Base-by-base conservation (phyloP, 2,113 vertebrate genomes). In the Scomber scombrus region DNA sequence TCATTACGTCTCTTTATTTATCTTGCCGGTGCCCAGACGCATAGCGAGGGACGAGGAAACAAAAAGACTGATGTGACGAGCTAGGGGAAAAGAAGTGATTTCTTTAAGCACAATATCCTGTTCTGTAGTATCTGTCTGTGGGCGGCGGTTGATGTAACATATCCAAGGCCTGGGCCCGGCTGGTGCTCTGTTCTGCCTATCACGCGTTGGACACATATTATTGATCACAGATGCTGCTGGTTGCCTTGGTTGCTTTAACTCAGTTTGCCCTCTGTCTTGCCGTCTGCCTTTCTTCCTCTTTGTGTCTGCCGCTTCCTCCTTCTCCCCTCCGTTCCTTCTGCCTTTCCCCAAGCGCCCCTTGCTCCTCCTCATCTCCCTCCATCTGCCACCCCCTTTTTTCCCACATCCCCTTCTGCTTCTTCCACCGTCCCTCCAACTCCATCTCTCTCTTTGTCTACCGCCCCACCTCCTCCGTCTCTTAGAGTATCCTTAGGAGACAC, bases 1-100 rank as follows among this genome's bases (percentile, higher is more conserved):
- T 94, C 92, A 94, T 95, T 93, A 91, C 82, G 46, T 88, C 75
- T 83, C 86, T 82, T 85, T 93, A 92, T 94, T 94, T 92, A 85
- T 90, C 90, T 90, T 92, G 71, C 80, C 54, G 16, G 60, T 47
- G 18, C 60, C 69, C 61, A 81, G 76, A 73, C 68, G 19, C 19
- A 21, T 29, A 43, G 45, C n/a, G 26, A 74, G 9, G 56, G 46
- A 78, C 3, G 31, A 43, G 61, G 40, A 66, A 56, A 73, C 66
- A 55, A 19, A 67, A 65, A 82, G 78, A 80, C 34, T 13, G 65
- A 69, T 52, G 63, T 56, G 54, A 26, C 4, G 40, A 29, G 21
- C n/a, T n/a, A 75, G 15, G 67, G 64, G 68, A 65, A 64, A 70
- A 71, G 3, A 60, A 52, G 75, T 29, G 54, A 58, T 81, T 75